Conservation (phyloP, 2,113 vertebrate species). For the Melanostigma gelatinosum region DNA sequence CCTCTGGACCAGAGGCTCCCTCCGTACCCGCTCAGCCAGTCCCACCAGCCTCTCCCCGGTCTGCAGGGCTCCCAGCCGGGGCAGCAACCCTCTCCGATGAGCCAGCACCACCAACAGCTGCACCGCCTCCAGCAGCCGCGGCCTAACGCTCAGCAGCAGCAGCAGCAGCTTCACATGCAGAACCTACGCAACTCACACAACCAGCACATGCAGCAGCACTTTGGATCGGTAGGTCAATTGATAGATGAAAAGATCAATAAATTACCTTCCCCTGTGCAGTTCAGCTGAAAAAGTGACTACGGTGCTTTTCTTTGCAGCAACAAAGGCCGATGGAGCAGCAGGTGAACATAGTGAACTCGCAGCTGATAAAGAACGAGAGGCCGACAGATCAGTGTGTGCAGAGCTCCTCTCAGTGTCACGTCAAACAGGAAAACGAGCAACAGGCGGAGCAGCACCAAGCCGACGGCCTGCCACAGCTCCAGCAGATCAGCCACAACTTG, state of each 20-base stretch:
- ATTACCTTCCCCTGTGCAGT: not conserved
- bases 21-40: conserved; percentile 85
- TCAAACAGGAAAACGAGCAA: conserved; percentile 64
- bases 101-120: conserved; percentile 68
- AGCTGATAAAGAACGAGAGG: conserved; percentile 54
- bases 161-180: conserved; percentile 76
- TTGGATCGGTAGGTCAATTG: conserved; percentile 40
- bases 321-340: conserved; percentile 55
- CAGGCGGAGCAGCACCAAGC: conserved; percentile 45
- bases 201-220: conserved; percentile 70
- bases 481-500: conserved; percentile 77
- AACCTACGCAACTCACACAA: conserved; percentile 72
- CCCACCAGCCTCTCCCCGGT: conserved; percentile 65
- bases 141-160: conserved; percentile 31
- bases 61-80: conserved; percentile 51
- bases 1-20: conserved; percentile 88
- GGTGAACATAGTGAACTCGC: not conserved
- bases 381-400: conserved; percentile 54
- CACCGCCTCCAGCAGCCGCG: conserved; percentile 63
- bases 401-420: conserved; percentile 49
- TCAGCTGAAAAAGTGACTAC: not conserved
- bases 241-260: not conserved
- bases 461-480: conserved; percentile 65
- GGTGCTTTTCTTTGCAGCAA: conserved; percentile 4
- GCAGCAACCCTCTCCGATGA: conserved; percentile 55